These are phyloP conservation scores for Osedax frankpressi DNA, from an alignment of 2,888 invertebrate genomes.

Conservation along the genomic window DNA sequence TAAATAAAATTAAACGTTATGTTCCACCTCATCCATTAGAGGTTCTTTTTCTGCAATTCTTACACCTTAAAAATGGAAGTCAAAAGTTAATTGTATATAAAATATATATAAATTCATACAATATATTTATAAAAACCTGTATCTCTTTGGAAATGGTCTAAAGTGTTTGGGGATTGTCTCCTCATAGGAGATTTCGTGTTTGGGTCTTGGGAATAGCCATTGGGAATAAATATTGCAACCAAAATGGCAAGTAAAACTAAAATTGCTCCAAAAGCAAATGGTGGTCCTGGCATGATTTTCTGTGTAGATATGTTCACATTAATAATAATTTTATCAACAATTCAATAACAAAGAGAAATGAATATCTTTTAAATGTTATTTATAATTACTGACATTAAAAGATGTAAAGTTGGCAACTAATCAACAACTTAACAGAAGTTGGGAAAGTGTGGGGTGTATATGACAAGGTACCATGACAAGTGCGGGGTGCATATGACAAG, in stretches of 20 bases:
- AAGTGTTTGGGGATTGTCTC: conserved; percentile 6
- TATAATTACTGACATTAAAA: too few species aligned
- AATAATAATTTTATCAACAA: too few species aligned
- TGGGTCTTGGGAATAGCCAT: conserved; percentile 14
- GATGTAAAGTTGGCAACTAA: neutral
- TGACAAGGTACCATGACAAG: too few species aligned
- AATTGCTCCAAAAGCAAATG: conserved; percentile 91
- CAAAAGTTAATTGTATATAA: neutral
- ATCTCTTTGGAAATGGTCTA: conserved; percentile 14
- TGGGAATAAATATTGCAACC: conserved; percentile 53
- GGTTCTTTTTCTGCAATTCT: conserved; percentile 21
- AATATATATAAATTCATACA: too few species aligned
- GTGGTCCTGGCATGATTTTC: conserved; percentile 84
- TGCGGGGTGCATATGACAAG: too few species aligned
- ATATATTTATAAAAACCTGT: too few species aligned
- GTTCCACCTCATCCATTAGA: conserved; percentile 22
- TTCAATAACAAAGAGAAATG: too few species aligned
- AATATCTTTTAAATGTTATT: too few species aligned
- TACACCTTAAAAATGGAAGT: neutral
- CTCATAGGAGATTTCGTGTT: conserved; percentile 21
- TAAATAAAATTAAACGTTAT: conserved; percentile 20
- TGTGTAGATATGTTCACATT: too few species aligned
- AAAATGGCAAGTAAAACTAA: conserved; percentile 87
- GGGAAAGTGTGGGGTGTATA: too few species aligned
- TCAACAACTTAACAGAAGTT: too few species aligned